These are phyloP conservation scores for Etia nguti DNA, from an alignment of 2,113 vertebrate species.

Conservation along the genomic window DNA sequence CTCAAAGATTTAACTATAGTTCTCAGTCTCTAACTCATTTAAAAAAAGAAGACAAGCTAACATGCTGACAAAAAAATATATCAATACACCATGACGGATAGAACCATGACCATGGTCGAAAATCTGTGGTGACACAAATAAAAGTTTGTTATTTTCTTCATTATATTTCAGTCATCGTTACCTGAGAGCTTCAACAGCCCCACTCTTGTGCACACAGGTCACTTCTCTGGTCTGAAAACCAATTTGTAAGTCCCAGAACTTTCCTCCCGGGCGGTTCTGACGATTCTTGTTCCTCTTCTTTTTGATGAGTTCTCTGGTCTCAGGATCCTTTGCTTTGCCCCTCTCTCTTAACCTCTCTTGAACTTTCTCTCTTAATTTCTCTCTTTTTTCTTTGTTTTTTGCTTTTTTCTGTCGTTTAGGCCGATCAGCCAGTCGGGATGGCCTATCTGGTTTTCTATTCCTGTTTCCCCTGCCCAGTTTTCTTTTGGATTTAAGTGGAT, in stretches of 20 bases:
- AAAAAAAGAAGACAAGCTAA: not conserved
- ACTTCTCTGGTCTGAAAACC: constrained; percentile 91
- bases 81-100: not conserved
- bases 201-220: constrained; percentile 83
- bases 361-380: constrained; percentile 71
- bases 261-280: constrained; percentile 87
- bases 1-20: not conserved
- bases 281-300: constrained; percentile 89
- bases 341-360: constrained; percentile 72
- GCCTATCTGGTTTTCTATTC: constrained; percentile 60
- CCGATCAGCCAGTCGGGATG: constrained; percentile 70
- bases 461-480: constrained; percentile 27
- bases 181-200: constrained; percentile 81
- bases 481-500: constrained; percentile 29
- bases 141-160: rapidly evolving
- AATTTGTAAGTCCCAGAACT: constrained; percentile 90
- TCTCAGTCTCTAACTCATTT: not conserved
- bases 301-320: constrained; percentile 88
- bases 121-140: not conserved
- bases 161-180: constrained; percentile 51
- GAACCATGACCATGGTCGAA: not conserved
- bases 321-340: constrained; percentile 77
- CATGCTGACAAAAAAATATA: not conserved
- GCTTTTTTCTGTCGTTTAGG: constrained; percentile 78
- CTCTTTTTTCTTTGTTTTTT: constrained; percentile 68